Evolutionary conservation across 2,888 invertebrate genomes (phyloP), one percentile per base, ranked within the genome.

Genomic region (Trissolcus japonicus): DNA sequence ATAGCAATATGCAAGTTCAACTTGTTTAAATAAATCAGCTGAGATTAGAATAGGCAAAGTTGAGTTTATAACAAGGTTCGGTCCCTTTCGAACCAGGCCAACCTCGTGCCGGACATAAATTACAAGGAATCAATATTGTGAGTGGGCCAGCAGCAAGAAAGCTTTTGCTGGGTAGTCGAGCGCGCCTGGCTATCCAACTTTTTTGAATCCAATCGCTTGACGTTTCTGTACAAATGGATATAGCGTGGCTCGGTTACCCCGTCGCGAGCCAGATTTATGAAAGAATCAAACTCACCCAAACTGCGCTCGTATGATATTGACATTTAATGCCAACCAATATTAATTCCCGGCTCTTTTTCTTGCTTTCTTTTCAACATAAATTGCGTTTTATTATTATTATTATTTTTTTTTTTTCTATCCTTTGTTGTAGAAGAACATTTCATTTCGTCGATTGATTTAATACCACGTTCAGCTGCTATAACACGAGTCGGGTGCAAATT

Each of bases 31-130:
- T 78, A 78, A 71, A 78, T 74, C 78, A 74, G 66, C 57, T 62
- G 62, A 62, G 74, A 78, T 74, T 78, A 71, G 73, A 78, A 78
- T 74, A 78, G 78, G 73, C 73, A 77, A 77, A 72, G 71, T 76
- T 76, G 62, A 76, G 54, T 69, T 72, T 65, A 71, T 71, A 71
- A 71, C 76, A 66, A 51, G 59, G 66, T 51, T 61, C 76, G 76
- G 53, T 21, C 53, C 13, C 25, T 54, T n/a, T 46, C 14, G 55
- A 71, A 71, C 61, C 60, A 69, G 75, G 75, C 76, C 69, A 76
- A 65, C 76, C 71, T 60, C 76, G 69, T 67, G 71, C 67, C 53
- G 62, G 57, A 76, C 76, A 76, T 76, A 76, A 76, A 76, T 76
- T 76, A 76, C 72, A 67, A 43, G 41, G 72, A 76, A 76, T 76